These are phyloP conservation scores for Ostrea edulis DNA, from an alignment of 1,140 invertebrate genomes.

Conservation along the genomic window DNA sequence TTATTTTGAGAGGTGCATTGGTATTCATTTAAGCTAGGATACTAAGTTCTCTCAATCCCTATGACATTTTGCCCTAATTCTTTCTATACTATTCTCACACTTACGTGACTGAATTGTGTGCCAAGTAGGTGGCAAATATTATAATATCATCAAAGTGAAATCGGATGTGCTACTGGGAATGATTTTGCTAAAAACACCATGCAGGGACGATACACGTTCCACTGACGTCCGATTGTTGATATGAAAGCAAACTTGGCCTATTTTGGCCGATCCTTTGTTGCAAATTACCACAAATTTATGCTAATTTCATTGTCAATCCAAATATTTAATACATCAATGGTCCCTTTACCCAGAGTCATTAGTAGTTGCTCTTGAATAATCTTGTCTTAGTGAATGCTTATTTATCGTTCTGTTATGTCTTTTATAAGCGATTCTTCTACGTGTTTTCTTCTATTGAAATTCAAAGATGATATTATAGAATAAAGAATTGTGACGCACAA, in stretches of 20 bases:
- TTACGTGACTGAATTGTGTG: slow-evolving; percentile 13
- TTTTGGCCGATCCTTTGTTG: background rate
- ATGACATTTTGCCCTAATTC: background rate
- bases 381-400: slow-evolving; percentile 28
- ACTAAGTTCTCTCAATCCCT: background rate
- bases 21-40: too few species aligned
- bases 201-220: background rate
- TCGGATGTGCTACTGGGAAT: background rate
- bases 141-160: background rate
- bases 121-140: background rate
- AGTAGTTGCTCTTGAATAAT: slow-evolving; percentile 12
- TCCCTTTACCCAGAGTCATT: slow-evolving; percentile 1
- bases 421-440: slow-evolving; percentile 21
- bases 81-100: background rate
- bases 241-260: slow-evolving; percentile 14
- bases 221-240: background rate
- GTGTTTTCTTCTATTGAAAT: background rate
- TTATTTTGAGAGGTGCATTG: background rate
- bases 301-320: slow-evolving; percentile 15
- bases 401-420: slow-evolving; percentile 30
- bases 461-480: slow-evolving; percentile 11
- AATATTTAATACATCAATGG: slow-evolving; percentile 10
- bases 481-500: slow-evolving; percentile 4
- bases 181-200: background rate
- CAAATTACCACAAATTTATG: slow-evolving; percentile 20